Conservation (phyloP, 1,140 invertebrate genomes). For the Pseudomyrmex dendroicus region DNA sequence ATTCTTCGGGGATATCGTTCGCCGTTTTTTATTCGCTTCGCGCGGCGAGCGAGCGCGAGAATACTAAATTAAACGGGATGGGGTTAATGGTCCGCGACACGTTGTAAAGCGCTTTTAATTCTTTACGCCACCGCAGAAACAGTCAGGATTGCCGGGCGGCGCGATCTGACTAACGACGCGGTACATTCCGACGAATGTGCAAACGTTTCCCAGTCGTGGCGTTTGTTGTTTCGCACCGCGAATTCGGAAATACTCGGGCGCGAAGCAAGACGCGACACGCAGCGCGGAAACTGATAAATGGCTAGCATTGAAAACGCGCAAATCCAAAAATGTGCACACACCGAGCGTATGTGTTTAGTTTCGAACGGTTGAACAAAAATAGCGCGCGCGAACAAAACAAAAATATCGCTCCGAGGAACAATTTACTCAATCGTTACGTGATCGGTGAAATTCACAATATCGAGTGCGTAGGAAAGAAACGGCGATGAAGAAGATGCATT, state of each 20-base stretch:
- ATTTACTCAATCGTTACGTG: constrained; percentile 21
- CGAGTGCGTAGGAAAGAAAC: constrained; percentile 23
- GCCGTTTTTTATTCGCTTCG: constrained; percentile 49
- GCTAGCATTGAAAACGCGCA: constrained; percentile 17
- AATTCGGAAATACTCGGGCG: constrained; percentile 19
- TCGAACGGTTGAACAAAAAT: background rate
- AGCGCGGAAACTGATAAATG: constrained; percentile 25
- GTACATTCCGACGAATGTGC: constrained; percentile 10
- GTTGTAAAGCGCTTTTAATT: constrained; percentile 60
- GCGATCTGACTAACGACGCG: constrained; percentile 56
- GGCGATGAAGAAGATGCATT: background rate
- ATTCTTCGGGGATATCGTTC: constrained; percentile 45
- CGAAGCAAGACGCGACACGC: constrained; percentile 3
- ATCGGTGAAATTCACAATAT: constrained; percentile 23
- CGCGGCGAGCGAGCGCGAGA: background rate
- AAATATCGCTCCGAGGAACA: constrained; percentile 32
- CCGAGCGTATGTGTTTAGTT: constrained; percentile 41
- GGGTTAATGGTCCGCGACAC: constrained; percentile 50
- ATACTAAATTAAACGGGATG: constrained; percentile 54
- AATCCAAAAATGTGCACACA: constrained; percentile 16
- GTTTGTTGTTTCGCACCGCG: background rate
- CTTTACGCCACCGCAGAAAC: constrained; percentile 41
- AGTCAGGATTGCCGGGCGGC: constrained; percentile 36
- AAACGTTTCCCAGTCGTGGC: background rate
- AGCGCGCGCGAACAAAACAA: background rate